A percentile compares a stretch with the other conserved stretches of the same genome.
Conservation (phyloP, 2,797 vertebrate species). For the Synaphobranchus kaupii region DNA sequence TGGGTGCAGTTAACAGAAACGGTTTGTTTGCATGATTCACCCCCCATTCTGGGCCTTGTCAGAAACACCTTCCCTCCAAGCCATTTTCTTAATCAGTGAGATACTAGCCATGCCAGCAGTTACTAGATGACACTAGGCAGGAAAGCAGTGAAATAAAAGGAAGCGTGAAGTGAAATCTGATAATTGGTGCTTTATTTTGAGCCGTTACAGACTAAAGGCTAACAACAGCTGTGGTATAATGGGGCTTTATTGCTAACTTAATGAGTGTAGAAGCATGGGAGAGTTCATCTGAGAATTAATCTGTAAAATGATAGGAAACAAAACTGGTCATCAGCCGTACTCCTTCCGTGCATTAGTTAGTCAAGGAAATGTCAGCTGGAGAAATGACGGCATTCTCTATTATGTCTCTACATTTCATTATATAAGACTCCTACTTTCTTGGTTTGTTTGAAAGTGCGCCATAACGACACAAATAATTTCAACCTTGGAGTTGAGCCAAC, state of each 20-base stretch:
- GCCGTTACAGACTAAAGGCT: neutral
- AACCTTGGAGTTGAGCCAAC: neutral
- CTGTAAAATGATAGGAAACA: neutral
- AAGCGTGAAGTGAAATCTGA: neutral
- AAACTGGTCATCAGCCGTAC: neutral
- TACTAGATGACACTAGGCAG: neutral
- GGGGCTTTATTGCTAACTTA: neutral
- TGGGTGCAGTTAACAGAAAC: neutral
- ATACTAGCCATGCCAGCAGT: neutral
- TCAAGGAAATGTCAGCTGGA: neutral
- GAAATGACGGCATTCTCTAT: neutral
- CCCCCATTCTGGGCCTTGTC: neutral
- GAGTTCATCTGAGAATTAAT: neutral
- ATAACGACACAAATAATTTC: neutral
- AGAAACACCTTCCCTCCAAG: neutral
- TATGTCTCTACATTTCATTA: neutral
- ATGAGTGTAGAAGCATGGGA: neutral
- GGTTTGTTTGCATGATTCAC: neutral
- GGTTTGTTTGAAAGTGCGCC: neutral
- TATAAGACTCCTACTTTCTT: neutral
- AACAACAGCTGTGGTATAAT: neutral
- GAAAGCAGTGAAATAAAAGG: neutral
- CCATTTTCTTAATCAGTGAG: neutral
- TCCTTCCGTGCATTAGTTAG: neutral
- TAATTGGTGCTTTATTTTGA: neutral